Conservation (phyloP, 2,888 invertebrate genomes). For the Glyphotaelius pellucidus region DNA sequence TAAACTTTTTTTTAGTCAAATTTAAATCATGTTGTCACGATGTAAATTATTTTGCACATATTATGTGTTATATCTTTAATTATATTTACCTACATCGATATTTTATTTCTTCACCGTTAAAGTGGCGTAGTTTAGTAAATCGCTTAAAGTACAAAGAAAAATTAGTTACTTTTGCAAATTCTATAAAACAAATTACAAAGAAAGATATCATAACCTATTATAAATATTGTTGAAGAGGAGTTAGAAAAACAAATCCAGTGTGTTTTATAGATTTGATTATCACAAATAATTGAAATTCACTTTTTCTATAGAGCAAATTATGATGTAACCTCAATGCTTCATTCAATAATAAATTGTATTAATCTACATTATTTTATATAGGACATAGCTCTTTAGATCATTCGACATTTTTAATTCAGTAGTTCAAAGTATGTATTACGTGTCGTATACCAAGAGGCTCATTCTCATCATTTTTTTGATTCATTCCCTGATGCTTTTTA, state of each 20-base stretch:
- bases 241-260: constrained; percentile 47
- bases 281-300: constrained; percentile 36
- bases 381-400: background rate
- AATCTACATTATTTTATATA: background rate
- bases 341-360: background rate
- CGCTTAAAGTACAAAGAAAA: constrained; percentile 84
- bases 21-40: constrained; percentile 70
- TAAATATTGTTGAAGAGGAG: constrained; percentile 60
- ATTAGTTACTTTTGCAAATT: constrained; percentile 85
- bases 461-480: constrained; percentile 8
- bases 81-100: constrained; percentile 76
- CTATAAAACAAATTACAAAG: constrained; percentile 75
- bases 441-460: background rate
- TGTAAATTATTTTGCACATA: constrained; percentile 53
- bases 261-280: constrained; percentile 38
- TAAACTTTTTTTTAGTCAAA: constrained; percentile 71
- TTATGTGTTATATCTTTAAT: constrained; percentile 75
- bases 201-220: constrained; percentile 59
- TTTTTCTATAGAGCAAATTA: constrained; percentile 34
- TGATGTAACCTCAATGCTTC: constrained; percentile 17
- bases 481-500: constrained; percentile 62
- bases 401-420: background rate
- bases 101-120: constrained; percentile 73
- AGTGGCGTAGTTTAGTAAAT: constrained; percentile 80
- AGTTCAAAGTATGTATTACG: background rate